Evolutionary conservation across 1,140 invertebrate genomes (phyloP).

Genomic region (Tenebrio molitor): DNA sequence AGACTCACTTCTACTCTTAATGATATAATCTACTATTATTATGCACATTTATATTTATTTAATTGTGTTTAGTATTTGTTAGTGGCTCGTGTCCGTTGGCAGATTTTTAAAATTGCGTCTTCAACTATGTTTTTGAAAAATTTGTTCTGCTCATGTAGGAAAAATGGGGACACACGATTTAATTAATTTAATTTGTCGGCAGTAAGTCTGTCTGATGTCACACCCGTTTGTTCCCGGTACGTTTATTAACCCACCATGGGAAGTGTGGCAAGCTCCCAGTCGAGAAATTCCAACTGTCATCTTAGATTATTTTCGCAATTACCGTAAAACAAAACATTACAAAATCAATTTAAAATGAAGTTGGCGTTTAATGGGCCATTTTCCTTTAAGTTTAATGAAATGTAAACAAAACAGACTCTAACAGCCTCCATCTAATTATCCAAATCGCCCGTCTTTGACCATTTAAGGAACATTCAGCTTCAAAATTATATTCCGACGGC

Average conservation of each 20-base stretch:
- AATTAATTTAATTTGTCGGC: neutral
- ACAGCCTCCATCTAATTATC: conserved; percentile 33
- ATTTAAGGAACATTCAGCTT: conserved; percentile 22
- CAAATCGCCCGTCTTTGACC: conserved; percentile 30
- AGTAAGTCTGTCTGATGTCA: neutral
- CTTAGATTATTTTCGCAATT: conserved; percentile 31
- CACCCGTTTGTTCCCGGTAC: neutral
- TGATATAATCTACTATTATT: no score
- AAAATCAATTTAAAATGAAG: conserved; percentile 34
- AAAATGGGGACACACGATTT: no score
- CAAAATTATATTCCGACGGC: conserved; percentile 27
- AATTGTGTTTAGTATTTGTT: no score
- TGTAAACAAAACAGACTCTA: conserved; percentile 36
- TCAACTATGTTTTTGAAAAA: no score
- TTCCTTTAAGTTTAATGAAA: conserved; percentile 32
- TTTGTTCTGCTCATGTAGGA: no score
- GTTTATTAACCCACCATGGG: neutral
- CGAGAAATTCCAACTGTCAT: conserved; percentile 12
- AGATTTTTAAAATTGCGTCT: no score
- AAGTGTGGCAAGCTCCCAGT: neutral
- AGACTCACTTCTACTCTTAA: no score
- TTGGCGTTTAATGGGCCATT: conserved; percentile 28
- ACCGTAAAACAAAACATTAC: conserved; percentile 33
- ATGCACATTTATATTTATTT: no score
- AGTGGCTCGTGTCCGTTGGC: no score